phyloP scores from a whole-genome alignment of 2,888 invertebrate species.

The Erebia epiphron region DNA sequence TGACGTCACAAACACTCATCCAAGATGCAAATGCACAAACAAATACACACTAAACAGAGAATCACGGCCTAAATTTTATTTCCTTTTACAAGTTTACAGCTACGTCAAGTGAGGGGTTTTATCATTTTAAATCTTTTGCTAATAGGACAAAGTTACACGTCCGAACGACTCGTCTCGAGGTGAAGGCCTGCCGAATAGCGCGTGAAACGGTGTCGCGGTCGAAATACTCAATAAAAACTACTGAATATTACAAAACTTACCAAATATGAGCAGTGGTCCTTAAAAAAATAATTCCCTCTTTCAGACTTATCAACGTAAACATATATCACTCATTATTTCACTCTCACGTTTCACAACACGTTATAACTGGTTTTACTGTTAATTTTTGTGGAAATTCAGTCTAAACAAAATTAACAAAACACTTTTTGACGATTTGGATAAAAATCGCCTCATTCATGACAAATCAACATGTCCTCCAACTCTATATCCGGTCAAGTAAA shows the following conservation, averaged over 20 bases:
- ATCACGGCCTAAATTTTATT: slow-evolving; percentile 58
- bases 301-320: slow-evolving; percentile 64
- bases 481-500: slow-evolving; percentile 66
- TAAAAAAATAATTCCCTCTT: slow-evolving; percentile 56
- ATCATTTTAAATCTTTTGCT: slow-evolving; percentile 6
- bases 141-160: slow-evolving; percentile 27
- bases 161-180: slow-evolving; percentile 35
- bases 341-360: slow-evolving; percentile 67
- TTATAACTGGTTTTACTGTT: slow-evolving; percentile 64
- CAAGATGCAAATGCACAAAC: slow-evolving; percentile 60
- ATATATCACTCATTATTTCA: slow-evolving; percentile 72
- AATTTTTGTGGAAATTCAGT: slow-evolving; percentile 71
- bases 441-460: slow-evolving; percentile 71
- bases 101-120: slow-evolving; percentile 46
- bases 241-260: slow-evolving; percentile 69
- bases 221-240: slow-evolving; percentile 61
- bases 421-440: slow-evolving; percentile 77
- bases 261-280: slow-evolving; percentile 64
- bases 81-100: slow-evolving; percentile 51
- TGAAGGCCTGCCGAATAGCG: slow-evolving; percentile 44
- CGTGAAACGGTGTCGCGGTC: slow-evolving; percentile 49
- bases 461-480: slow-evolving; percentile 79
- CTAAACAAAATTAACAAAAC: slow-evolving; percentile 78
- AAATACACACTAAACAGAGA: slow-evolving; percentile 50
- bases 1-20: slow-evolving; percentile 71